These are phyloP conservation scores for Brachypteracias leptosomus DNA, from an alignment of 2,113 vertebrate genomes.

Conservation along the genomic window DNA sequence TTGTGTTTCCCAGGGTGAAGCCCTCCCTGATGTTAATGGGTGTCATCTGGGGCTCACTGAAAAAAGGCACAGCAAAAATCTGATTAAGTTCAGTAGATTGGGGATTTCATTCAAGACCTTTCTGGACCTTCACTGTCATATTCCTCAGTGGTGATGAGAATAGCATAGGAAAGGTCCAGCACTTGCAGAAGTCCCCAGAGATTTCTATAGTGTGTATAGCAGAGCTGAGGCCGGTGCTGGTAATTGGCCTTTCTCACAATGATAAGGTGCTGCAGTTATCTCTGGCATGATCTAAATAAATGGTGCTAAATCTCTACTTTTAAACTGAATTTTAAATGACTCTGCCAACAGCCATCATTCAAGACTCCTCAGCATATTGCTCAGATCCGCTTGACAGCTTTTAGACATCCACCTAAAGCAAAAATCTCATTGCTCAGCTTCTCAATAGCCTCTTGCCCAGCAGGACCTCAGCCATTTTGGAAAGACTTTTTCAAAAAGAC, in stretches of 20 bases:
- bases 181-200: background rate
- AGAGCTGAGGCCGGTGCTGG: background rate
- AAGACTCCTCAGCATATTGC: background rate
- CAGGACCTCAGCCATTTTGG: background rate
- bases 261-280: background rate
- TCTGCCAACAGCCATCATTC: background rate
- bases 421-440: background rate
- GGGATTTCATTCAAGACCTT: background rate
- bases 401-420: background rate
- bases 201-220: accelerated
- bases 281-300: background rate
- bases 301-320: background rate
- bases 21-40: background rate
- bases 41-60: background rate
- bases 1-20: background rate
- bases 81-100: background rate
- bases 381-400: background rate
- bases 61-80: background rate
- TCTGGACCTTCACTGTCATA: background rate
- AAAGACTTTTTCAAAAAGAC: background rate
- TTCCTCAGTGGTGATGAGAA: background rate
- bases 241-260: background rate
- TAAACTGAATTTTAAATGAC: background rate
- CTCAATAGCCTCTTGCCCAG: background rate
- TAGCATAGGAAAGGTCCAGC: background rate